Evolutionary conservation across 2,888 invertebrate species (phyloP), one percentile per base, ranked within the genome.

Genomic region (Drosophila austrosaltans): DNA sequence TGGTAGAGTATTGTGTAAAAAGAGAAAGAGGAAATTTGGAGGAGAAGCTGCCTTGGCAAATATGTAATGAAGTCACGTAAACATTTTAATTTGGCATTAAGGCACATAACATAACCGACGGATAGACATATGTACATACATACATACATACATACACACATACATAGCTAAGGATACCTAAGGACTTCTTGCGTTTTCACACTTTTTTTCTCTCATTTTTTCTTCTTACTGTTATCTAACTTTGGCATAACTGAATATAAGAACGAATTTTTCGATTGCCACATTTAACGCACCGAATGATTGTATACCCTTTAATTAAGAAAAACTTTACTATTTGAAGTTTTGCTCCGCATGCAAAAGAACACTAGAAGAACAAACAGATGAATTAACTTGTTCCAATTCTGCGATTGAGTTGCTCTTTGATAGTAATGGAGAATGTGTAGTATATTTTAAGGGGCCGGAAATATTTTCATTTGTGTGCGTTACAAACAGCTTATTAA

Each of bases 51-150:
- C 48, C 22, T 25, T 48, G 48, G 69, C 63, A 69, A 69, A 77
- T 80, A 62, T 67, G 69, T 81, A 84, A 87, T 89, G 87, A 89
- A 87, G 87, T 85, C 85, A 85, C 85, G 85, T 85, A 77, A 84
- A 70, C 80, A 84, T 84, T 85, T 85, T 84, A 85, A 87, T 82
- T 87, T 87, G 76, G 66, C 68, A 85, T 85, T 89, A 89, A 77
- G 79, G 76, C 71, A 79, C 66, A 75, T 54, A n/a, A 59, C 65
- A 40, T 60, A 48, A 32, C 57, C 54, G 53, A 48, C 30, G 12
- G 30, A 53, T 53, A 44, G 53, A 44, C 42, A 12, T 6, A 48
- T 32, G 20, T 3, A 30, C 30, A 25, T 8, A 44, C 12, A 57
- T 36, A 44, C n/a, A 53, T 36, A 53, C 25, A 32, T 32, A 48